A percentile compares a stretch with the other conserved stretches of the same genome.
Conservation (phyloP, 2,113 vertebrate genomes). For the Odobenus rosmarus region DNA sequence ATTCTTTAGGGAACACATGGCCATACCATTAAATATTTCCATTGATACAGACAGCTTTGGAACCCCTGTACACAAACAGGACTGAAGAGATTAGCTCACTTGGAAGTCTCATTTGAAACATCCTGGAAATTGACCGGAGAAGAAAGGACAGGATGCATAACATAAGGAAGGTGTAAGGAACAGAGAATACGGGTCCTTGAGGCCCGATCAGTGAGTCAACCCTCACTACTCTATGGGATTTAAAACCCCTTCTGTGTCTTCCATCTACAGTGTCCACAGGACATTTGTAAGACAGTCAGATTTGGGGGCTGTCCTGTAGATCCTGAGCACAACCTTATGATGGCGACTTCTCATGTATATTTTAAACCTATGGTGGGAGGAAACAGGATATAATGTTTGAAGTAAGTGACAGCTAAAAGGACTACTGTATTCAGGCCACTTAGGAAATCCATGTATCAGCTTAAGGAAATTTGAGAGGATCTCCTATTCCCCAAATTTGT, state of each 20-base stretch:
- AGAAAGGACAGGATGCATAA: accelerated
- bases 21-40: not conserved
- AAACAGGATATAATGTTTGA: not conserved
- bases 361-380: not conserved
- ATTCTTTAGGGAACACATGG: not conserved
- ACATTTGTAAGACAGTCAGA: not conserved
- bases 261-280: accelerated
- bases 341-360: not conserved
- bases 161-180: not conserved
- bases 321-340: not conserved
- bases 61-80: not conserved
- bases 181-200: accelerated
- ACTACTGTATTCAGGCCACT: not conserved
- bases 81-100: too few relatives aligned
- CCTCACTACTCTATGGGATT: too few relatives aligned
- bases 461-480: not conserved
- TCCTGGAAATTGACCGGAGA: not conserved
- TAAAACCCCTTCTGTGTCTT: accelerated
- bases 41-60: not conserved
- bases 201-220: not conserved
- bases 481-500: not conserved
- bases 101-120: not conserved
- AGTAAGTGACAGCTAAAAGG: not conserved
- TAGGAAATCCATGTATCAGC: not conserved
- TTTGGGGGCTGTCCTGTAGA: accelerated